These are phyloP conservation scores for Macropus fuliginosus DNA, from an alignment of 2,797 vertebrate species.

Conservation along the genomic window DNA sequence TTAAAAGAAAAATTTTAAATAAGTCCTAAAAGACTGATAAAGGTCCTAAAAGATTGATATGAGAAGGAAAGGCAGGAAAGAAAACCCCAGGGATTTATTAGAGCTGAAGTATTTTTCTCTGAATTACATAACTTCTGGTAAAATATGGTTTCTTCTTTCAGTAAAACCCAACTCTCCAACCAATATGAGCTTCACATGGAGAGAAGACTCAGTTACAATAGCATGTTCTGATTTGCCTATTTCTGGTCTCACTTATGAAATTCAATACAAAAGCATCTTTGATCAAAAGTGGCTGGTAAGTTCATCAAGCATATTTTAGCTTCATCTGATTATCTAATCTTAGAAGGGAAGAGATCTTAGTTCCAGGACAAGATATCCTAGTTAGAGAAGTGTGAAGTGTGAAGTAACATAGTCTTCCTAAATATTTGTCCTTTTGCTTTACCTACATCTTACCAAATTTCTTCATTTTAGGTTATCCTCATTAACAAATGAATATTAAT, in stretches of 20 bases:
- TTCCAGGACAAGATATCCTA: not conserved
- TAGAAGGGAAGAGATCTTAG: not conserved
- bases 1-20: not conserved
- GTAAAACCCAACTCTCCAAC: slow-evolving; percentile 79
- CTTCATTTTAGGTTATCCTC: not conserved
- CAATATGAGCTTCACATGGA: slow-evolving; percentile 78
- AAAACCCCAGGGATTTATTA: accelerated
- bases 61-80: accelerated
- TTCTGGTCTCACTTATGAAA: slow-evolving; percentile 67
- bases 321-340: not conserved
- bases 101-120: accelerated
- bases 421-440: not conserved
- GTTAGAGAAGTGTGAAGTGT: not conserved
- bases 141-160: slow-evolving; percentile 24
- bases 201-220: slow-evolving; percentile 46
- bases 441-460: not conserved
- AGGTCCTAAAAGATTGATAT: not conserved
- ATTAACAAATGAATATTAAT: not conserved
- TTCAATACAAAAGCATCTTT: slow-evolving; percentile 77
- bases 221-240: slow-evolving; percentile 28
- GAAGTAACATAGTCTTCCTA: not conserved
- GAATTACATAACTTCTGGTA: accelerated
- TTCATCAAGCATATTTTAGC: not conserved
- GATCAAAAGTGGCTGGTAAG: slow-evolving; percentile 82
- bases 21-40: not conserved